Evolutionary conservation across 1,140 invertebrate species (phyloP).

Genomic region (Saxidomus purpurata): DNA sequence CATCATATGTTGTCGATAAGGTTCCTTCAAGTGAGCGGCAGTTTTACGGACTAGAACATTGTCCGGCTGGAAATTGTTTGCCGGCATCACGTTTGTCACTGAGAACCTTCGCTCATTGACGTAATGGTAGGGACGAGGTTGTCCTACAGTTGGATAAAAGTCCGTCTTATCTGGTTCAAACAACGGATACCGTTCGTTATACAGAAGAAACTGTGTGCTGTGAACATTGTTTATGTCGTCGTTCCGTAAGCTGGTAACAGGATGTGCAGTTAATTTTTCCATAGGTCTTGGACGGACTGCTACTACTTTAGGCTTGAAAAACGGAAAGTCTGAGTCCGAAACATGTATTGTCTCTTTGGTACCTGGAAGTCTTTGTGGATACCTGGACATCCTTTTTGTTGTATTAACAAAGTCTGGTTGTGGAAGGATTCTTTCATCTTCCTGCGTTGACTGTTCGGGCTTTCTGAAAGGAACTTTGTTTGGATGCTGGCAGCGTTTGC

Average conservation of each 20-base stretch:
- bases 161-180: not conserved
- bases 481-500: not conserved
- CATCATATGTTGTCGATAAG: too few relatives aligned
- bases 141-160: not conserved
- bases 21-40: not conserved
- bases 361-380: not conserved
- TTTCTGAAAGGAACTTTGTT: too few relatives aligned
- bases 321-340: conserved; percentile 47
- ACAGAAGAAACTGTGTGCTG: not conserved
- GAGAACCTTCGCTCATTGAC: conserved; percentile 54
- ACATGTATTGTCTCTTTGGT: conserved; percentile 36
- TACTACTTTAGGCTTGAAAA: conserved; percentile 49
- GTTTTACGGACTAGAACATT: not conserved
- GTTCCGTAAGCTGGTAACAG: not conserved
- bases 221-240: not conserved
- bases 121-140: not conserved
- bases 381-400: conserved; percentile 22
- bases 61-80: too few relatives aligned
- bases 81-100: not conserved
- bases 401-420: conserved; percentile 4
- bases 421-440: not conserved
- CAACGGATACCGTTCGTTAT: not conserved
- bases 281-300: conserved; percentile 13
- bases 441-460: too few relatives aligned
- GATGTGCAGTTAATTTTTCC: not conserved